phyloP scores from a whole-genome alignment of 2,797 vertebrate genomes.

The Meda fulgida region DNA sequence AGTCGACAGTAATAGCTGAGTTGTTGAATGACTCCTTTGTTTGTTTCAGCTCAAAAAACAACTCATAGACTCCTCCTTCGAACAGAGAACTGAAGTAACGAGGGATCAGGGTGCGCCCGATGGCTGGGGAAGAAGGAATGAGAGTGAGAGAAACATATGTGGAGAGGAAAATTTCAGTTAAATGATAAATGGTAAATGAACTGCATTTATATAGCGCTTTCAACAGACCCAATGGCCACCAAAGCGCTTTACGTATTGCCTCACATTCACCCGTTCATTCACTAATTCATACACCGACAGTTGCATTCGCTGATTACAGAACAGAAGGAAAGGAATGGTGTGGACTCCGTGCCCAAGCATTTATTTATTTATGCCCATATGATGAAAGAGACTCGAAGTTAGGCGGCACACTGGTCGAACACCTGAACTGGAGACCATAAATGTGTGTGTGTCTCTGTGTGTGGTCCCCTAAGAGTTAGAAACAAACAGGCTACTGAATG shows the following conservation, averaged over 20 bases:
- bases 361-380: constrained; percentile 43
- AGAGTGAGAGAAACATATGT: constrained; percentile 53
- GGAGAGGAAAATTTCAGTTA: constrained; percentile 40
- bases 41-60: constrained; percentile 97
- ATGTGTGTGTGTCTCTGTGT: constrained; percentile 64
- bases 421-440: constrained; percentile 12
- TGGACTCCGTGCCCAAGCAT: not conserved
- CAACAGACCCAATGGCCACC: too few species aligned
- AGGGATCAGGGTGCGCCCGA: constrained; percentile 97
- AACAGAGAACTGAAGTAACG: constrained; percentile 99
- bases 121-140: constrained; percentile 77
- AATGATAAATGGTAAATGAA: too few species aligned
- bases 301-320: not conserved
- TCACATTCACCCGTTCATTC: too few species aligned
- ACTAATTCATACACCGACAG: too few species aligned
- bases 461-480: constrained; percentile 53
- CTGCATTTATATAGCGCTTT: too few species aligned
- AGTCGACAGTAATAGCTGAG: constrained; percentile 97
- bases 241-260: too few species aligned
- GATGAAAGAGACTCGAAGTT: constrained; percentile 33
- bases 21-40: constrained; percentile 99
- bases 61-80: constrained; percentile 96
- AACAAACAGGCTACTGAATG: constrained; percentile 67
- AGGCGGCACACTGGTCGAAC: constrained; percentile 33
- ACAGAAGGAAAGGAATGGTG: not conserved